phyloP scores from a whole-genome alignment of 1,140 invertebrate species.

The Drosophila malerkotliana region DNA sequence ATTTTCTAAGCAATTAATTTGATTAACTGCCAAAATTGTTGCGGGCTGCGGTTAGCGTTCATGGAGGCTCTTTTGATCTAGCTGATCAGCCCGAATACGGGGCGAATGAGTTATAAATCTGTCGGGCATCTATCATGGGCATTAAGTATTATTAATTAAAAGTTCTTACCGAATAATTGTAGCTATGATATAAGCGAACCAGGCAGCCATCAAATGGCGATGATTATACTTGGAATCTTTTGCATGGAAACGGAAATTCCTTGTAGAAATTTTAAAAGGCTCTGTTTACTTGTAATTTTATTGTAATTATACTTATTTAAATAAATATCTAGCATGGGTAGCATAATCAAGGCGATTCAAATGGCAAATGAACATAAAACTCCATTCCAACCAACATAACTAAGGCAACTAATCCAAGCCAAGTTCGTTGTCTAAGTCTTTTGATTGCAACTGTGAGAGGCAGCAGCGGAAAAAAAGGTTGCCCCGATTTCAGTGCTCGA shows the following conservation, averaged over 20 bases:
- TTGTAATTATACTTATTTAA: background rate
- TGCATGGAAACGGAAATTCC: slow-evolving; percentile 60
- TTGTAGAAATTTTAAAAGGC: background rate
- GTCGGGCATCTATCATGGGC: slow-evolving; percentile 49
- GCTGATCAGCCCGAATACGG: slow-evolving; percentile 27
- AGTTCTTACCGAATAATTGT: slow-evolving; percentile 67
- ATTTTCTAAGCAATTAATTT: slow-evolving; percentile 81
- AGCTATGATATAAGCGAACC: slow-evolving; percentile 54
- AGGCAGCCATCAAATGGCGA: slow-evolving; percentile 6
- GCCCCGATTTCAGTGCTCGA: slow-evolving; percentile 44
- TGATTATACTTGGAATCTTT: slow-evolving; percentile 9
- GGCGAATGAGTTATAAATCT: slow-evolving; percentile 51
- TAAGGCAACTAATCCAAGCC: slow-evolving; percentile 14
- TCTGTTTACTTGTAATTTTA: background rate
- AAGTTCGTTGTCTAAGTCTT: slow-evolving; percentile 75
- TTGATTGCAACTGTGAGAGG: slow-evolving; percentile 62
- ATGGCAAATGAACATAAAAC: slow-evolving; percentile 4
- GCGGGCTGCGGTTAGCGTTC: slow-evolving; percentile 61
- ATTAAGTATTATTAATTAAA: slow-evolving; percentile 75
- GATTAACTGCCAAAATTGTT: slow-evolving; percentile 69
- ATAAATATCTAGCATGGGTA: background rate
- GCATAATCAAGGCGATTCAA: slow-evolving; percentile 1
- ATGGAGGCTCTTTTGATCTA: slow-evolving; percentile 58
- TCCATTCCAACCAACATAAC: background rate
- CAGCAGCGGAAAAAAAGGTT: slow-evolving; percentile 40